These are phyloP conservation scores for Aptenodytes forsteri DNA, from an alignment of 2,113 vertebrate species.

Conservation along the genomic window DNA sequence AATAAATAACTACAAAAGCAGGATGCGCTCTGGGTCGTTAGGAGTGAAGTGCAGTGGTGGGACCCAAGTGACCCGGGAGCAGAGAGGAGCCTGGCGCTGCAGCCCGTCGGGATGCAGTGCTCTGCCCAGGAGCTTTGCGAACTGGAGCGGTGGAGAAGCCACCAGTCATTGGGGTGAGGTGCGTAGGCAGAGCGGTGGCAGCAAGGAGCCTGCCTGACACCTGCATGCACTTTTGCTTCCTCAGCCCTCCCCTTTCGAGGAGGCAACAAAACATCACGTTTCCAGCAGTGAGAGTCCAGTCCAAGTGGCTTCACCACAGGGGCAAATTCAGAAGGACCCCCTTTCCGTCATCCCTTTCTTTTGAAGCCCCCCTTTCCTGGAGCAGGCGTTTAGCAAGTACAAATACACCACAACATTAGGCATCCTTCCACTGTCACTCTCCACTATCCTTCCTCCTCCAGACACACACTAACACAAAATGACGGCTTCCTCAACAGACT, in stretches of 20 bases:
- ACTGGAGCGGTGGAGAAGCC: not conserved
- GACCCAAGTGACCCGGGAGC: not conserved
- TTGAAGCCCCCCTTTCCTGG: not conserved
- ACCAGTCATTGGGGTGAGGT: not conserved
- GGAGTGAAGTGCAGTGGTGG: not conserved
- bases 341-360: not conserved
- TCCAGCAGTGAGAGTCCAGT: not conserved
- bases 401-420: conserved; percentile 14
- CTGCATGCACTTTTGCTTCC: not conserved
- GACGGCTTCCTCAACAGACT: conserved; percentile 63
- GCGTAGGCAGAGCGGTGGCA: not conserved
- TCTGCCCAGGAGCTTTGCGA: not conserved
- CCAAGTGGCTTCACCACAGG: not conserved
- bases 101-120: not conserved
- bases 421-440: conserved; percentile 57
- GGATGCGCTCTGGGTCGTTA: not conserved
- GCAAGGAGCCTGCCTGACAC: not conserved
- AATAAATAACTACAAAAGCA: conserved; percentile 57
- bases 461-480: conserved; percentile 64
- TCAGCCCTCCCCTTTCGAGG: not conserved
- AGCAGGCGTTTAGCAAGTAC: conserved; percentile 5
- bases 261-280: not conserved
- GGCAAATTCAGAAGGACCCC: not conserved
- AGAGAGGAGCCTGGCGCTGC: not conserved
- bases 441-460: conserved; percentile 44